Conservation (phyloP, 1,140 invertebrate genomes). For the Drosophila yakuba region DNA sequence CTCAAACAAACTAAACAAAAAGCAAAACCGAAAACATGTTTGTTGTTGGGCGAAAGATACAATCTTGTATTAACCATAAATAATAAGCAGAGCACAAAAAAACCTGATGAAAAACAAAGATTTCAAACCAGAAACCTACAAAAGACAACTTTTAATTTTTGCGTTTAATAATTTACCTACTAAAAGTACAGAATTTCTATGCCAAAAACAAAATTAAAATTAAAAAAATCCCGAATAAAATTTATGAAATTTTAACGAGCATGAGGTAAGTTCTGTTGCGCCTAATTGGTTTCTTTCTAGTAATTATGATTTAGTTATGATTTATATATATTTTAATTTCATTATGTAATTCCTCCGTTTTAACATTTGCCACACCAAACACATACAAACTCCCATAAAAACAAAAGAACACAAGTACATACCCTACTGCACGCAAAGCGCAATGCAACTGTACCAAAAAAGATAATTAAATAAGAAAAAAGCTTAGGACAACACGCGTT, state of each 20-base stretch:
- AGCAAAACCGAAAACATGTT: constrained; percentile 48
- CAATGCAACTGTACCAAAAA: constrained; percentile 45
- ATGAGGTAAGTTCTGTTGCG: constrained; percentile 82
- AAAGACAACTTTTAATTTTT: constrained; percentile 76
- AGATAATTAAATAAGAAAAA: constrained; percentile 6
- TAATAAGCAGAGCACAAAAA: constrained; percentile 34
- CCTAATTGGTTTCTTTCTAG: constrained; percentile 72
- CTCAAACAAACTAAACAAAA: constrained; percentile 19
- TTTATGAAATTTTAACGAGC: constrained; percentile 69
- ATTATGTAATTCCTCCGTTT: constrained; percentile 36
- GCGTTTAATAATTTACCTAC: constrained; percentile 72
- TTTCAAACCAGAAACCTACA: constrained; percentile 35
- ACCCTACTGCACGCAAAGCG: constrained; percentile 35
- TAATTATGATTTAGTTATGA: constrained; percentile 38
- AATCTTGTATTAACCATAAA: constrained; percentile 58
- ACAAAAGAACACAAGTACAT: constrained; percentile 24
- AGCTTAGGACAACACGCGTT: constrained; percentile 18
- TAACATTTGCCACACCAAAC: constrained; percentile 29
- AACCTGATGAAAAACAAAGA: constrained; percentile 34
- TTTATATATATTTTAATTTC: constrained; percentile 46
- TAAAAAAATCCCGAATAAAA: constrained; percentile 42
- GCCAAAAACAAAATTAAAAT: constrained; percentile 31
- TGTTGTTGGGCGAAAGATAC: constrained; percentile 61
- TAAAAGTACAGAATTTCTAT: constrained; percentile 60
- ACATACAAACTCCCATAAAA: constrained; percentile 24